phyloP scores from a whole-genome alignment of 30 jellyfish, hydroid and myxozoan genomes.

The Morbakka virulenta region DNA sequence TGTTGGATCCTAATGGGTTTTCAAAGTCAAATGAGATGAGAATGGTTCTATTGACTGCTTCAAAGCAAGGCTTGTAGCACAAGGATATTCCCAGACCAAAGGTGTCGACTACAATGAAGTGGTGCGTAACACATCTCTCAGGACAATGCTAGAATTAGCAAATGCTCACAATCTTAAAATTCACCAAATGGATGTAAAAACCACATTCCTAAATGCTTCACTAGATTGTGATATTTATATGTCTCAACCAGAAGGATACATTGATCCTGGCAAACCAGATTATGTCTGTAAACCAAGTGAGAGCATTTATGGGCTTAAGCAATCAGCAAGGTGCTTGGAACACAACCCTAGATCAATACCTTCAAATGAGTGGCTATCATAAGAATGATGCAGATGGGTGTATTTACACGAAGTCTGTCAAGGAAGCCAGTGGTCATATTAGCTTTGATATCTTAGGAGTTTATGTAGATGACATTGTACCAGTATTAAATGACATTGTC shows the following conservation, averaged over 20 bases:
- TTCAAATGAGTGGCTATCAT: slow-evolving; percentile 39
- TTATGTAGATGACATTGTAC: too few species aligned
- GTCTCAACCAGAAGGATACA: slow-evolving; percentile 19
- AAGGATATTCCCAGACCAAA: too few species aligned
- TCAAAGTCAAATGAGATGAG: slow-evolving; percentile 7
- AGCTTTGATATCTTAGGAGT: too few species aligned
- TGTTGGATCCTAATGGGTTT: slow-evolving; percentile 25
- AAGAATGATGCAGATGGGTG: slow-evolving; percentile 52
- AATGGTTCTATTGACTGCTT: slow-evolving; percentile 31
- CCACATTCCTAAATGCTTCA: slow-evolving; percentile 26
- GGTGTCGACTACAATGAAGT: slow-evolving; percentile 31
- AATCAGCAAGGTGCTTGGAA: too few species aligned
- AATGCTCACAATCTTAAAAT: background rate
- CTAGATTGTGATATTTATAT: slow-evolving; percentile 23
- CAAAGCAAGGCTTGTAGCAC: too few species aligned
- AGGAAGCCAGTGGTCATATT: slow-evolving; percentile 33
- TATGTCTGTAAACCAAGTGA: slow-evolving; percentile 17
- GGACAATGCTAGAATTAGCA: background rate
- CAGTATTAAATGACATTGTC: slow-evolving; percentile 25
- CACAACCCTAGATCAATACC: slow-evolving; percentile 35
- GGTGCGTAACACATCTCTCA: slow-evolving; percentile 15
- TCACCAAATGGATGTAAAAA: slow-evolving; percentile 49
- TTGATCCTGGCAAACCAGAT: slow-evolving; percentile 37
- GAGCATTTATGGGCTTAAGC: slow-evolving; percentile 41
- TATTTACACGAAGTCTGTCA: slow-evolving; percentile 33